Evolutionary conservation across 2,888 invertebrate genomes (phyloP).

Genomic region (Copidosoma aretas): DNA sequence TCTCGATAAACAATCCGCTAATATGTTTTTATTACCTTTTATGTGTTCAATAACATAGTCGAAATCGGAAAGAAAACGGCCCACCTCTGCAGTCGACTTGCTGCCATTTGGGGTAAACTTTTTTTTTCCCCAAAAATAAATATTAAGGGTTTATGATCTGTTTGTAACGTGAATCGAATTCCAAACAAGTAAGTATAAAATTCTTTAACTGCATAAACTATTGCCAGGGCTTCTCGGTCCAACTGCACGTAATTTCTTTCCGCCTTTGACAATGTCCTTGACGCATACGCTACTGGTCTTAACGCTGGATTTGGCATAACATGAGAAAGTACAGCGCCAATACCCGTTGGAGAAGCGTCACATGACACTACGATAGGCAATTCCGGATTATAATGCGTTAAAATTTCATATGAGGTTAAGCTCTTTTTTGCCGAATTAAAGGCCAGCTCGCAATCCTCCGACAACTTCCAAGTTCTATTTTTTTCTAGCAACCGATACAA

Average conservation of each 20-base stretch:
- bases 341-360: slow-evolving; percentile 55
- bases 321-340: slow-evolving; percentile 49
- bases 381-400: slow-evolving; percentile 23
- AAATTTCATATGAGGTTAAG: slow-evolving; percentile 17
- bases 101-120: slow-evolving; percentile 52
- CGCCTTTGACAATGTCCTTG: slow-evolving; percentile 33
- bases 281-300: slow-evolving; percentile 42
- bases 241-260: slow-evolving; percentile 44
- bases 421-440: slow-evolving; percentile 19
- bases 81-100: slow-evolving; percentile 52
- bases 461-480: not conserved
- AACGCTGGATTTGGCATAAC: slow-evolving; percentile 38
- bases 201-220: slow-evolving; percentile 51
- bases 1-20: slow-evolving; percentile 40
- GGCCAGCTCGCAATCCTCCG: not conserved
- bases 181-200: slow-evolving; percentile 55
- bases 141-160: slow-evolving; percentile 52
- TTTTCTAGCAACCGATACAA: slow-evolving; percentile 4
- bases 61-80: slow-evolving; percentile 42
- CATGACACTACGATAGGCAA: slow-evolving; percentile 39
- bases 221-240: slow-evolving; percentile 52
- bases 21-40: slow-evolving; percentile 33
- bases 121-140: slow-evolving; percentile 50
- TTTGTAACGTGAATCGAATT: slow-evolving; percentile 46
- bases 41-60: slow-evolving; percentile 43